Evolutionary conservation across 2,797 vertebrate genomes (phyloP).

Genomic region (Pseudotriccus pelzelni): DNA sequence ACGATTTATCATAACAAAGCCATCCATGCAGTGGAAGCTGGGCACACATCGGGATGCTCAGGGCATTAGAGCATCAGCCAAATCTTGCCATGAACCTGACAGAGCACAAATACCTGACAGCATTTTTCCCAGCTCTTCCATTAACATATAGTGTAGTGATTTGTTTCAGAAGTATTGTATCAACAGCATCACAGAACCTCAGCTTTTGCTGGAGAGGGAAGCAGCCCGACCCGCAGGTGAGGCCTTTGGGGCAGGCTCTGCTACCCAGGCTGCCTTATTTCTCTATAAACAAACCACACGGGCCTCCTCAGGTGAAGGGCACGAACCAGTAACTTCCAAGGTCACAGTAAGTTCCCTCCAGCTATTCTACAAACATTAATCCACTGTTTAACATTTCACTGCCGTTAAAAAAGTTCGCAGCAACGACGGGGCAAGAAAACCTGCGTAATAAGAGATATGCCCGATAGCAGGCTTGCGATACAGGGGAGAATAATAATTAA

Average conservation of each 20-base stretch:
- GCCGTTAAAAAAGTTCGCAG: fast-evolving
- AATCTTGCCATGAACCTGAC: background rate
- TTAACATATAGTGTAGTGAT: fast-evolving
- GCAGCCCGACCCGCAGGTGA: too few relatives aligned
- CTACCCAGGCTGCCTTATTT: fast-evolving
- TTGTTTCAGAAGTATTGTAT: background rate
- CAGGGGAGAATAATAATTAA: fast-evolving
- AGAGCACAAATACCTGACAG: background rate
- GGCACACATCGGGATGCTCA: fast-evolving
- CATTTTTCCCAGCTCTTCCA: background rate
- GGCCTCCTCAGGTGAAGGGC: background rate
- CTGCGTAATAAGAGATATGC: fast-evolving
- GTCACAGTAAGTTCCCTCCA: background rate
- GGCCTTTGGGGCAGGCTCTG: too few relatives aligned
- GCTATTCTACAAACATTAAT: background rate
- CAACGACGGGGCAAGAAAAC: background rate
- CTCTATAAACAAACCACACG: background rate
- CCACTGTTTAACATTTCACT: background rate
- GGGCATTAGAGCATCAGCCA: background rate
- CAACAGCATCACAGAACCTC: background rate
- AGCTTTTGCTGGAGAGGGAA: background rate
- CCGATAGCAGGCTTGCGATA: fast-evolving
- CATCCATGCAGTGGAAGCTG: background rate
- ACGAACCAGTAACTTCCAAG: background rate
- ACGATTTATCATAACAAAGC: background rate